These are phyloP conservation scores for Acanthococcus lagerstroemiae DNA, from an alignment of 2,888 invertebrate genomes.

Conservation along the genomic window DNA sequence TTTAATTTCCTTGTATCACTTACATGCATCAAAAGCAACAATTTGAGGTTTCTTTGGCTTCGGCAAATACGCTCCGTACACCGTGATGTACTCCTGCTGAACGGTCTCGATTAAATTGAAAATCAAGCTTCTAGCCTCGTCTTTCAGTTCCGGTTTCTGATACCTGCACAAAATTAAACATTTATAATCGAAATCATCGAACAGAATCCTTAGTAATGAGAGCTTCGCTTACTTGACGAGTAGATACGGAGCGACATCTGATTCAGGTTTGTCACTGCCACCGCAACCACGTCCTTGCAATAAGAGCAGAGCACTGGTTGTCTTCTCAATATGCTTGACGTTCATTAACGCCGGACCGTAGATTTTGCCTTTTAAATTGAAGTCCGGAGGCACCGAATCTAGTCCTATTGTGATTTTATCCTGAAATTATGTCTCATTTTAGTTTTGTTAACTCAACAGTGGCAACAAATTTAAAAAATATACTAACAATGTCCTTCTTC, in stretches of 20 bases:
- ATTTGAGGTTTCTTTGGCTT: conserved; percentile 23
- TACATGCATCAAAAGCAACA: not conserved
- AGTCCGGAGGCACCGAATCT: conserved; percentile 64
- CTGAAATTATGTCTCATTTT: no score
- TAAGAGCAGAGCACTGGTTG: conserved; percentile 65
- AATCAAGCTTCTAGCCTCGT: conserved; percentile 60
- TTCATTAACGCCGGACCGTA: conserved; percentile 61
- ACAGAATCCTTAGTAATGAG: not conserved
- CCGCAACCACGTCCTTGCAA: conserved; percentile 52
- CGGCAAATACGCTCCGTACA: conserved; percentile 36
- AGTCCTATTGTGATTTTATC: conserved; percentile 69
- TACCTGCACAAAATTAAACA: conserved; percentile 45
- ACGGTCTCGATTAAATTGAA: conserved; percentile 71
- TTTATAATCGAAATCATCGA: conserved; percentile 24
- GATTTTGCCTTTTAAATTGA: conserved; percentile 63
- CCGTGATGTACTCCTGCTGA: conserved; percentile 46
- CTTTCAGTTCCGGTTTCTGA: conserved; percentile 55
- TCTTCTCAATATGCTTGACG: conserved; percentile 64
- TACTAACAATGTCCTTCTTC: no score
- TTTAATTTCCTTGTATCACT: not conserved
- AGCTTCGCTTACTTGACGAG: conserved; percentile 9
- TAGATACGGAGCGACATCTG: conserved; percentile 7
- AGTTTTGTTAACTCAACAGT: no score
- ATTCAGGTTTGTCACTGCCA: not conserved
- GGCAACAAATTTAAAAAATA: no score